Base-by-base conservation (phyloP, 2,888 invertebrate genomes). In the Mimachlamys varia region DNA sequence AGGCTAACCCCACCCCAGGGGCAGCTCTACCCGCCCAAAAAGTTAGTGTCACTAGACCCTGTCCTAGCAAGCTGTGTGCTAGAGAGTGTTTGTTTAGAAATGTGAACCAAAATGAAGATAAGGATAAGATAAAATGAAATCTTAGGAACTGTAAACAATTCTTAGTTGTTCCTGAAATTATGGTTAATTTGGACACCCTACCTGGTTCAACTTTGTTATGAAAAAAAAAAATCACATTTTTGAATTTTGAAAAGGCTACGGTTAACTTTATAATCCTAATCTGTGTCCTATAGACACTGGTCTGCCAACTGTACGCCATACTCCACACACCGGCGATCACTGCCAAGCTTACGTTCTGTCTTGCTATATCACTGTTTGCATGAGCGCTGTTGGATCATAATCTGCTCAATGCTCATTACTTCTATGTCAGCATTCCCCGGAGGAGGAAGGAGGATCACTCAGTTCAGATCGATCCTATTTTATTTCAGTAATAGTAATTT, bases 11-110 rank as follows among this genome's bases (percentile, higher is more conserved):
- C 50, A 90, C 91, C 22, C 91, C 92, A 55, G 53, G 92, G n/a
- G 89, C 89, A 76, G 76, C 89, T 58, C 91, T 93, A 19, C 92
- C 93, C n/a, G 91, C 90, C 87, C 93, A 93, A 62, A 94, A 94
- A 93, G 94, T 94, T 90, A 93, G 93, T 92, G 76, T 88, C 38
- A 22, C 27, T 33, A 33, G 4, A 76, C 76, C 76, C 76, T 33
- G 76, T 33, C 76, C 76, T 13, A 15, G 76, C 0, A 27, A 76
- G 33, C 58, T 22, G 22, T 22, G n/a, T 33, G 22, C 76, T 76
- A 76, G 10, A 62, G 33, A 76, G 76, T 76, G 76, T 76, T 17
- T 1, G 33, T n/a, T n/a, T 0, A 76, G 27, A 55, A 55, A 55
- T 55, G 3, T 55, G 15, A 55, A 55, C 10, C 55, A 17, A 19